A percentile compares a stretch with the other conserved stretches of the same genome.
These are phyloP conservation scores for Cetonia aurata DNA, from an alignment of 2,888 invertebrate species.

Conservation along the genomic window DNA sequence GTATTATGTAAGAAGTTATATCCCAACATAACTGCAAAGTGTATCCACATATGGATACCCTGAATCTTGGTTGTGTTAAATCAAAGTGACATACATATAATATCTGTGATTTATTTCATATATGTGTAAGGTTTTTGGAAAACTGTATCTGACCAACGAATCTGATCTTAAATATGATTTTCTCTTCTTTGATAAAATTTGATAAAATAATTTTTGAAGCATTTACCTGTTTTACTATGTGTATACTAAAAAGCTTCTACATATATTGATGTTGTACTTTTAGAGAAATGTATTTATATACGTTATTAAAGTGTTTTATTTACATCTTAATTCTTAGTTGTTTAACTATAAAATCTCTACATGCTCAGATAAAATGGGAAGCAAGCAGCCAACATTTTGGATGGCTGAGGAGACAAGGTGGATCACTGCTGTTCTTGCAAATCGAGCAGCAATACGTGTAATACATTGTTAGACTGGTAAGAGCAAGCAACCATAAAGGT, in stretches of 20 bases:
- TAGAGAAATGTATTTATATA: conserved; percentile 33
- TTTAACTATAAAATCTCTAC: background rate
- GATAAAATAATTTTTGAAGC: conserved; percentile 14
- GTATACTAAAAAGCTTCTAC: conserved; percentile 1
- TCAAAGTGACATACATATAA: background rate
- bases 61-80: background rate
- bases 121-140: conserved; percentile 14
- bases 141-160: conserved; percentile 30
- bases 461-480: too few relatives aligned
- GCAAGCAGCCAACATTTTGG: too few relatives aligned
- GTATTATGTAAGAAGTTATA: conserved; percentile 1
- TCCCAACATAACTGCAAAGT: background rate
- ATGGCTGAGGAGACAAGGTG: too few relatives aligned
- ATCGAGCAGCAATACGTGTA: too few relatives aligned
- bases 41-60: conserved; percentile 1
- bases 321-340: conserved; percentile 1
- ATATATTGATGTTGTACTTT: conserved; percentile 28
- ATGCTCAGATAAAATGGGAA: too few relatives aligned
- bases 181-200: background rate
- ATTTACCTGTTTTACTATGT: background rate
- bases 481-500: too few relatives aligned
- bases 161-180: background rate
- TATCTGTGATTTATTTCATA: conserved; percentile 33
- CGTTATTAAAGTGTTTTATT: conserved; percentile 32
- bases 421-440: too few relatives aligned